Percentiles rank a stretch among this genome's conserved stretches.
Evolutionary conservation across 2,888 invertebrate species (phyloP).

Genomic region (Tholera decimalis): DNA sequence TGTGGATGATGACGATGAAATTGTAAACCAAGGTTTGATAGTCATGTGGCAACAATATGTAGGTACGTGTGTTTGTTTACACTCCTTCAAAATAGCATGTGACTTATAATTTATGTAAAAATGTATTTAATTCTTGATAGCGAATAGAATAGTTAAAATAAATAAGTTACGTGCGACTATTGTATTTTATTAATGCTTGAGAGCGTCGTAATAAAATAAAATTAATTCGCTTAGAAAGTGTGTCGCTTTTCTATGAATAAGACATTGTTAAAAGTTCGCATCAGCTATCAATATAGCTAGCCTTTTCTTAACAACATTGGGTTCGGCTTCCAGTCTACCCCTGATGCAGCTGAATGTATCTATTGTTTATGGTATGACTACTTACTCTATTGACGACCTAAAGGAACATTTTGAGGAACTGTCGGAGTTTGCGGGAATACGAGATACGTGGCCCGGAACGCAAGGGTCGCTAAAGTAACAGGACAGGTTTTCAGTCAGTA

Average conservation of each 20-base stretch:
- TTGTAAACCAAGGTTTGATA: neutral
- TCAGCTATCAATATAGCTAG: neutral
- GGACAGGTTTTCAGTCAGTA: too few species aligned
- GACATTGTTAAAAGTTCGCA: neutral
- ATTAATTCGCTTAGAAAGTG: constrained; percentile 6
- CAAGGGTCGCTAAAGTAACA: too few species aligned
- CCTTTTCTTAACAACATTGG: neutral
- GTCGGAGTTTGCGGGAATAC: too few species aligned
- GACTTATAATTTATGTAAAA: neutral
- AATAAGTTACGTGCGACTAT: neutral
- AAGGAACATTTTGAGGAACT: neutral
- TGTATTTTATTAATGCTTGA: constrained; percentile 6
- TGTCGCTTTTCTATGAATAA: neutral
- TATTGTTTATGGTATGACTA: neutral
- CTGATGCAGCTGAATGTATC: neutral
- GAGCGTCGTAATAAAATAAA: neutral
- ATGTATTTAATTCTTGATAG: constrained; percentile 17
- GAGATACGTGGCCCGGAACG: too few species aligned
- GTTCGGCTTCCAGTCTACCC: neutral
- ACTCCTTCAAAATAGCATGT: neutral
- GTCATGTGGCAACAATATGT: neutral
- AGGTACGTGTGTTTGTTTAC: constrained; percentile 1
- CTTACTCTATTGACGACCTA: neutral
- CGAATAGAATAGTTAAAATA: neutral
- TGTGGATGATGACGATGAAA: too few species aligned